Base-by-base conservation (phyloP, 1,140 invertebrate genomes). In the Sarcophaga bullata region DNA sequence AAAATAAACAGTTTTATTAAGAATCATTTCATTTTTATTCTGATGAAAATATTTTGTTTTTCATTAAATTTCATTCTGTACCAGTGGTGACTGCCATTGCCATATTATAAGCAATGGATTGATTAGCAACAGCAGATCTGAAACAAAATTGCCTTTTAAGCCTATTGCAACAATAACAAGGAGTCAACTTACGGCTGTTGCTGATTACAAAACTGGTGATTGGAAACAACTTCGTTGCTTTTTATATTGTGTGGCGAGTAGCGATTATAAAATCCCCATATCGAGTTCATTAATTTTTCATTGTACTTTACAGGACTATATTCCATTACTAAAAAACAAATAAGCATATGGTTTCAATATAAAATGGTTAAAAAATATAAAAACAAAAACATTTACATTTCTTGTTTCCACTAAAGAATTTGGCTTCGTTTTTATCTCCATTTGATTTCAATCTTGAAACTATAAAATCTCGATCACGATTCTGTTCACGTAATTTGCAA, bases 211-310 rank as follows among this genome's bases (percentile, higher is more conserved):
- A 86, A 90, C 84, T 90, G 83, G 54, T 82, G 86, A 82, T 89
- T 85, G 25, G 91, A 86, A 83, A 91, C 92, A 86, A 95, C 94
- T 84, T 93, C 94, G 85, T 94, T 93, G 86, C 95, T 95, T 91
- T 96, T 96, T 84, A 96, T 94, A 88, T 96, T 96, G 86, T 96
- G 95, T 3, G 95, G 94, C 0, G 95, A 96, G 87, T 96, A 96
- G 72, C 94, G 93, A 88, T 97, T 97, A 91, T 97, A 97, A 80
- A 95, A 90, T 10, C 96, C 96, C 96, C 96, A 97, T 88, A 97
- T 96, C 87, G 95, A 96, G 88, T 96, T 96, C 96, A 97, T 97
- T 85, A 96, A 86, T 87, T 96, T 96, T 88, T 94, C 94, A 90
- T 94, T 96, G 89, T 97, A 97, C 85, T 96, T 95, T 52, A 93